These are phyloP conservation scores for Zoanthus sociatus DNA, from an alignment of 92 coral and sea anemone genomes.

Conservation along the genomic window DNA sequence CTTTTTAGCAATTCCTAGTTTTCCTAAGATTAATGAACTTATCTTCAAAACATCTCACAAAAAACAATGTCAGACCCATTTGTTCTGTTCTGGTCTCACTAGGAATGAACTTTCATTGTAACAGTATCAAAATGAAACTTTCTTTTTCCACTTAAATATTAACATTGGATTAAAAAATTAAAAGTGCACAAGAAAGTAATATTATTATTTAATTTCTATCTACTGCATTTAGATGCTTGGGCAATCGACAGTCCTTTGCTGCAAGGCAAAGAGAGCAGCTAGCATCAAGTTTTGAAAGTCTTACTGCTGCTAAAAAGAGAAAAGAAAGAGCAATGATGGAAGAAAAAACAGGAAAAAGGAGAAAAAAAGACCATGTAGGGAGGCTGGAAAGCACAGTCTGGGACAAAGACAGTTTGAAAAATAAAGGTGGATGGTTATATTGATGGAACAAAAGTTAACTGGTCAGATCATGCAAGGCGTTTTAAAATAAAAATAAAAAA, in stretches of 20 bases:
- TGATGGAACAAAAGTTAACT: constrained; percentile 73
- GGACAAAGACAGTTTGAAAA: constrained; percentile 53
- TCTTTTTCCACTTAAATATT: not conserved
- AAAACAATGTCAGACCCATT: too few relatives aligned
- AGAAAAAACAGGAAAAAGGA: constrained; percentile 26
- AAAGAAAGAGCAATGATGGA: constrained; percentile 1
- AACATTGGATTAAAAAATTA: too few relatives aligned
- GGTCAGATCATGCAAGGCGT: constrained; percentile 64
- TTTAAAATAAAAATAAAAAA: constrained; percentile 57
- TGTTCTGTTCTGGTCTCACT: too few relatives aligned
- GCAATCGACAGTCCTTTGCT: constrained; percentile 53
- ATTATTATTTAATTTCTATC: too few relatives aligned
- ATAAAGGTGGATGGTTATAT: constrained; percentile 62
- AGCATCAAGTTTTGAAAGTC: constrained; percentile 26
- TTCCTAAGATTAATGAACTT: too few relatives aligned
- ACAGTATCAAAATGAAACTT: not conserved
- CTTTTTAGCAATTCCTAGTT: too few relatives aligned
- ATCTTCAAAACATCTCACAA: not conserved
- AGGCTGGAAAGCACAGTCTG: constrained; percentile 36
- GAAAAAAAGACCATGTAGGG: constrained; percentile 57
- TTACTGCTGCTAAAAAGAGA: constrained; percentile 9
- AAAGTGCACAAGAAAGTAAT: not conserved
- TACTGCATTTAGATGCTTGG: constrained; percentile 29
- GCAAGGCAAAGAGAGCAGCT: constrained; percentile 53
- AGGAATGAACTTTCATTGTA: too few relatives aligned